These are phyloP conservation scores for Pseudomugil gertrudae DNA, from an alignment of 2,797 vertebrate species.

Conservation along the genomic window DNA sequence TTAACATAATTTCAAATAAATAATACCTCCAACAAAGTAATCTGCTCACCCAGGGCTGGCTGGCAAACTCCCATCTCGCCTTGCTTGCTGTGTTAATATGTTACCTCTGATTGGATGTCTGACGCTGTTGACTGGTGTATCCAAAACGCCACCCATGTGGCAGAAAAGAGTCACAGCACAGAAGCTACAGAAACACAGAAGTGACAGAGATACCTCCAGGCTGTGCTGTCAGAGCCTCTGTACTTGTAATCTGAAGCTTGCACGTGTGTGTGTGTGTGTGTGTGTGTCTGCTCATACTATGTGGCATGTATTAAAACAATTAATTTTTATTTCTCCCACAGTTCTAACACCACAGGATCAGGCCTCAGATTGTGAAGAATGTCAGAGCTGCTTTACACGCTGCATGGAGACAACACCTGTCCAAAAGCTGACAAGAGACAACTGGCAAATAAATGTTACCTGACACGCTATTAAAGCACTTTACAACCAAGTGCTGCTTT, in stretches of 20 bases:
- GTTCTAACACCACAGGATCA: constrained; percentile 17
- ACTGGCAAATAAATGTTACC: constrained; percentile 64
- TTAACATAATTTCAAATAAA: constrained; percentile 33
- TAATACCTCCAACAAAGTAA: constrained; percentile 28
- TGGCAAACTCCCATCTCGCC: constrained; percentile 13
- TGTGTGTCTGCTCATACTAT: neutral
- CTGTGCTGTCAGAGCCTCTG: neutral
- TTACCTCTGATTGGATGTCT: constrained; percentile 37
- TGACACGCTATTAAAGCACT: constrained; percentile 73
- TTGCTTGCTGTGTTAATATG: constrained; percentile 38
- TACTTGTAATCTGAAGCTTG: constrained; percentile 15
- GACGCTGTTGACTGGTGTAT: constrained; percentile 23
- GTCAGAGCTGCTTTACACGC: constrained; percentile 21
- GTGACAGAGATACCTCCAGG: constrained; percentile 23
- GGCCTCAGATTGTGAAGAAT: constrained; percentile 27
- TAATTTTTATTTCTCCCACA: constrained; percentile 3
- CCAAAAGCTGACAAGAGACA: constrained; percentile 61
- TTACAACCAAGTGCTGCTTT: constrained; percentile 67
- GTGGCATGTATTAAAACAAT: constrained; percentile 23
- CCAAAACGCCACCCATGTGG: constrained; percentile 29
- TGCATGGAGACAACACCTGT: constrained; percentile 45
- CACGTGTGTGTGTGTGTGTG: neutral
- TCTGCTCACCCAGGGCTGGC: constrained; percentile 1
- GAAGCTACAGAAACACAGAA: constrained; percentile 17
- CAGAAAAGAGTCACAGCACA: constrained; percentile 17